Evolutionary conservation across 2,113 vertebrate genomes (phyloP).

Genomic region (Dicerorhinus sumatrensis): DNA sequence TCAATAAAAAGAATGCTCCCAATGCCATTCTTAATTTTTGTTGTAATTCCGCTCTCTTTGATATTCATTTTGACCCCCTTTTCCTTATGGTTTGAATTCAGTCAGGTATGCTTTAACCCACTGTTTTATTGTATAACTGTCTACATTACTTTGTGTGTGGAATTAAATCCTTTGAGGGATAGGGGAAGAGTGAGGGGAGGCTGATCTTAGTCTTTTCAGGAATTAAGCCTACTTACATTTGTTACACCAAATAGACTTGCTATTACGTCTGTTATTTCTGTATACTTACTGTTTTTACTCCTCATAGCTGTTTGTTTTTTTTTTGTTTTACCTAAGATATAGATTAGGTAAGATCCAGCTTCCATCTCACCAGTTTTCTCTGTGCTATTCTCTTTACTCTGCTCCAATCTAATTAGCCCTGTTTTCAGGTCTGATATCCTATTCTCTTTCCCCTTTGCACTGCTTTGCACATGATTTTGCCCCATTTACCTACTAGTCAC

Average conservation of each 20-base stretch:
- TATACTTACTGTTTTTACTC: neutral
- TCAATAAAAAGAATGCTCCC: neutral
- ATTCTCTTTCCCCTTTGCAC: neutral
- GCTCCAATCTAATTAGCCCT: neutral
- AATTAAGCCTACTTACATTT: neutral
- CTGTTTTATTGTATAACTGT: neutral
- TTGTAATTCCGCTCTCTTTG: neutral
- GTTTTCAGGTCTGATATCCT: neutral
- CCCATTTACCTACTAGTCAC: neutral
- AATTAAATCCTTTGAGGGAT: neutral
- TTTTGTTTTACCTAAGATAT: neutral
- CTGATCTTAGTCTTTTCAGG: neutral
- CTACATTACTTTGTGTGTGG: neutral
- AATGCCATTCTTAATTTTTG: neutral
- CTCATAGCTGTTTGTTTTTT: neutral
- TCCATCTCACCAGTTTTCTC: neutral
- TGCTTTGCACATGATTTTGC: neutral
- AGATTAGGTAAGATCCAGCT: neutral
- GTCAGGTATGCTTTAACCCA: neutral
- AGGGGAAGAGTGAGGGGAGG: neutral
- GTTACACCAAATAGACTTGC: neutral
- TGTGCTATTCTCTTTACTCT: neutral
- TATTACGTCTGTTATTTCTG: neutral
- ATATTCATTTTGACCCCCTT: neutral
- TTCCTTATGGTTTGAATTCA: neutral